These are phyloP conservation scores for Ictalurus furcatus DNA, from an alignment of 2,113 vertebrate genomes.

Conservation along the genomic window DNA sequence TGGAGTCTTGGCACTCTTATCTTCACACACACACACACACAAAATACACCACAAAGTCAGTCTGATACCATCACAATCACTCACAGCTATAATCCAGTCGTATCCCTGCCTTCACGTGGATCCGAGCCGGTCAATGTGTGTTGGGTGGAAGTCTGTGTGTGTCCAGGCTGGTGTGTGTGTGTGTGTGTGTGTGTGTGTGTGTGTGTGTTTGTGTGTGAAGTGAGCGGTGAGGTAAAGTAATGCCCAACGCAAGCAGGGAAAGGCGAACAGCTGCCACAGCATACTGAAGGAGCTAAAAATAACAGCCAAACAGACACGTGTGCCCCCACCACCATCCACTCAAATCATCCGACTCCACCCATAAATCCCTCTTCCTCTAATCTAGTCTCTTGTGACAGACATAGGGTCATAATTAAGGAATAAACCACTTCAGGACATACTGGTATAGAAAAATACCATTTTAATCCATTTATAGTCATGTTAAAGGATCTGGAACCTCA, in stretches of 20 bases:
- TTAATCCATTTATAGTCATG: background rate
- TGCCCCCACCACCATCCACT: constrained; percentile 51
- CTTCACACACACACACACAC: constrained; percentile 36
- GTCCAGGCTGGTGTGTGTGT: constrained; percentile 10
- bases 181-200: constrained; percentile 20
- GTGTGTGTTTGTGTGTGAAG: background rate
- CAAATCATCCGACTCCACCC: background rate
- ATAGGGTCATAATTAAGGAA: background rate
- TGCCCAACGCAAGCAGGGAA: constrained; percentile 44
- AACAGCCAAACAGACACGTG: constrained; percentile 61
- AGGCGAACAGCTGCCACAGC: constrained; percentile 80
- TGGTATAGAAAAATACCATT: background rate
- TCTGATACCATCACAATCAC: constrained; percentile 42
- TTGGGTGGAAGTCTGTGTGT: background rate
- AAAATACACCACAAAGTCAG: constrained; percentile 43
- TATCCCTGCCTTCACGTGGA: background rate
- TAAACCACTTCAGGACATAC: background rate
- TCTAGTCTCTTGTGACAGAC: background rate
- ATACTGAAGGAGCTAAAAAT: constrained; percentile 78
- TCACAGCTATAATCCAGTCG: constrained; percentile 48
- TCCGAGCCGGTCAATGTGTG: background rate
- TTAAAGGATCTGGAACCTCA: background rate
- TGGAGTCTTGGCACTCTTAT: constrained; percentile 56
- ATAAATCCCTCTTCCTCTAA: background rate
- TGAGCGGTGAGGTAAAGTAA: constrained; percentile 16